Base-by-base conservation (phyloP, 1,140 invertebrate genomes). In the Charaxes varanes region DNA sequence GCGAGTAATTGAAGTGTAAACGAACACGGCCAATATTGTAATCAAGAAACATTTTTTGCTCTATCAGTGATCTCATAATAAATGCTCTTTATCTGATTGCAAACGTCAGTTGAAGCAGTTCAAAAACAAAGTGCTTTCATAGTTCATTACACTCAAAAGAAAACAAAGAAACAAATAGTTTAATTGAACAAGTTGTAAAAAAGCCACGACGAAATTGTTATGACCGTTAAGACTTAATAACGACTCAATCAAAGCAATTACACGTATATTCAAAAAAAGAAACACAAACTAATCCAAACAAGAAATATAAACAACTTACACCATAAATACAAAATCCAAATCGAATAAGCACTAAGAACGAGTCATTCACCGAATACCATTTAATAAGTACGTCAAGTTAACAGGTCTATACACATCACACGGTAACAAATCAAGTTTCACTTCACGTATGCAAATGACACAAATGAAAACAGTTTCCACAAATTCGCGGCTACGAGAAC, bases 401-500 rank as follows among this genome's bases (percentile, higher is more conserved):
- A 56, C 48, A 49, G 52, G 55, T 52, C 37, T 51, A 46, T 42
- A 57, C 65, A 80, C 70, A 79, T 65, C 66, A 62, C 70, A 62
- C 48, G 38, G 46, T 56, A 62, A 51, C 42, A 54, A 68, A 61
- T 60, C 50, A 63, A 74, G 58, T 71, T 71, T 66, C 71, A 81
- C 73, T 74, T 62, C 64, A 68, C 60, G 55, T 64, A 70, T 73
- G 60, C 46, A 69, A 68, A 68, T 63, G 56, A 62, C 61, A 69
- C 63, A 35, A 60, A 69, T 60, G 62, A 66, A 64, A 72, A 76
- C 68, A 58, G 62, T 69, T 67, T 69, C 48, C 67, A 76, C 64
- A 60, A 63, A 59, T 51, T 55, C 69, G 69, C 68, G 69, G 26
- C 49, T 46, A 59, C 55, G 50, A 50, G 30, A 56, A 53, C 32